These are phyloP conservation scores for Drosophila tsacasi DNA, from an alignment of 1,140 invertebrate species.

Conservation along the genomic window DNA sequence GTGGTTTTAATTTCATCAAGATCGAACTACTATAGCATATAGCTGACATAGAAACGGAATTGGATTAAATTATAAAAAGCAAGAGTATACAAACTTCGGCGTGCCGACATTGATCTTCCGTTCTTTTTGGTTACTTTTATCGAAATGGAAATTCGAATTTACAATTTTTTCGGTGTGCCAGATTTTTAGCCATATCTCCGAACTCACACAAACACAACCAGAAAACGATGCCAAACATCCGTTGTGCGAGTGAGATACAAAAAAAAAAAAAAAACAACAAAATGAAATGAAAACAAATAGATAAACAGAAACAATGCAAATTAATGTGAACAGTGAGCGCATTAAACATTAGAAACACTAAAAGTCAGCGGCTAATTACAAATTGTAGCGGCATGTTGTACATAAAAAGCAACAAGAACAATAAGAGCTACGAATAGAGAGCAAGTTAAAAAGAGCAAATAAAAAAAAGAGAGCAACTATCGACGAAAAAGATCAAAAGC, in stretches of 20 bases:
- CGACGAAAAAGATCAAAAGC: slow-evolving; percentile 56
- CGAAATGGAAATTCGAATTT: slow-evolving; percentile 43
- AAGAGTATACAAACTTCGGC: too few species aligned
- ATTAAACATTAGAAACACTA: slow-evolving; percentile 61
- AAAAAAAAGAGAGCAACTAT: slow-evolving; percentile 24
- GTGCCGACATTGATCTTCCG: too few species aligned
- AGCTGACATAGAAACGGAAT: too few species aligned
- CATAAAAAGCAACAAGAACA: slow-evolving; percentile 52
- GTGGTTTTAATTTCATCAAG: too few species aligned
- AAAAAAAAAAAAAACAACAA: slow-evolving; percentile 19
- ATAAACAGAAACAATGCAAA: slow-evolving; percentile 72
- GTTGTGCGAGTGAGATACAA: slow-evolving; percentile 39
- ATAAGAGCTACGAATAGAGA: neutral
- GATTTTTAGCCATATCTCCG: slow-evolving; percentile 40
- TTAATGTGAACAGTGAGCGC: slow-evolving; percentile 67
- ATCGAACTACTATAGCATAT: too few species aligned
- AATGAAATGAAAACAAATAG: slow-evolving; percentile 17
- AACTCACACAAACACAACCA: neutral
- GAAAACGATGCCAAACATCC: slow-evolving; percentile 78
- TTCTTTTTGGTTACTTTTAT: slow-evolving; percentile 23
- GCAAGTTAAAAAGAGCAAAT: slow-evolving; percentile 5
- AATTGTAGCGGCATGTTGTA: slow-evolving; percentile 67
- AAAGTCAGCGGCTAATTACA: slow-evolving; percentile 72
- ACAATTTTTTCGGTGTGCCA: slow-evolving; percentile 57
- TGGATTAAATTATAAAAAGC: too few species aligned